Evolutionary conservation across 2,113 vertebrate genomes (phyloP).

Genomic region (Sander vitreus): DNA sequence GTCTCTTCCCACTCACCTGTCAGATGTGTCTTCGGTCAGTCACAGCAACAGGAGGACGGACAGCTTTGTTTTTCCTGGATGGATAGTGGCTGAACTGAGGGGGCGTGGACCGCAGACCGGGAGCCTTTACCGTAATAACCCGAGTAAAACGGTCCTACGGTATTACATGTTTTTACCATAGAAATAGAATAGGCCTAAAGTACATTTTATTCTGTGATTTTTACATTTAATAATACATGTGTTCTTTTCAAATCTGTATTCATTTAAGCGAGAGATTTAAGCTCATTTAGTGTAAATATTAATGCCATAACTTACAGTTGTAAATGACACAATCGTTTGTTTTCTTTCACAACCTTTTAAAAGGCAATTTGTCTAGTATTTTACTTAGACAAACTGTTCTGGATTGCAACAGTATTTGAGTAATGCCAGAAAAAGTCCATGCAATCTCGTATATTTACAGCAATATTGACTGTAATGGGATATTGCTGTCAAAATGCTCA

Average conservation of each 20-base stretch:
- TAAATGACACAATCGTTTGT: neutral
- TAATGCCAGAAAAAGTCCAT: neutral
- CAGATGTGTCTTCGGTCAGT: slow-evolving; percentile 23
- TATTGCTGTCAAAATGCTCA: neutral
- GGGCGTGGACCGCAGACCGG: slow-evolving; percentile 21
- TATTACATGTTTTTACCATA: neutral
- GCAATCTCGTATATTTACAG: neutral
- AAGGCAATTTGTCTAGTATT: neutral
- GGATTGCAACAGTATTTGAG: neutral
- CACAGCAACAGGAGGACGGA: slow-evolving; percentile 45
- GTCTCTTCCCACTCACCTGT: slow-evolving; percentile 51
- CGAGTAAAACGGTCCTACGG: neutral
- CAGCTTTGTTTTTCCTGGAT: neutral
- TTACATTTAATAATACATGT: too few species aligned
- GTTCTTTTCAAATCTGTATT: neutral
- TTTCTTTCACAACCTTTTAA: neutral
- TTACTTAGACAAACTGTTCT: neutral
- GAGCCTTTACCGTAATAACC: slow-evolving; percentile 48
- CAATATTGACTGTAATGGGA: neutral
- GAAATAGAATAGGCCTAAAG: too few species aligned
- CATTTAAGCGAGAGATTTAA: neutral
- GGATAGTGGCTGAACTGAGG: neutral
- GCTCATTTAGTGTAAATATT: neutral
- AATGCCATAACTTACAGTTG: too few species aligned
- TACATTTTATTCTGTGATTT: too few species aligned